phyloP scores from a whole-genome alignment of 2,888 invertebrate species.

The Amphipoea oculea region DNA sequence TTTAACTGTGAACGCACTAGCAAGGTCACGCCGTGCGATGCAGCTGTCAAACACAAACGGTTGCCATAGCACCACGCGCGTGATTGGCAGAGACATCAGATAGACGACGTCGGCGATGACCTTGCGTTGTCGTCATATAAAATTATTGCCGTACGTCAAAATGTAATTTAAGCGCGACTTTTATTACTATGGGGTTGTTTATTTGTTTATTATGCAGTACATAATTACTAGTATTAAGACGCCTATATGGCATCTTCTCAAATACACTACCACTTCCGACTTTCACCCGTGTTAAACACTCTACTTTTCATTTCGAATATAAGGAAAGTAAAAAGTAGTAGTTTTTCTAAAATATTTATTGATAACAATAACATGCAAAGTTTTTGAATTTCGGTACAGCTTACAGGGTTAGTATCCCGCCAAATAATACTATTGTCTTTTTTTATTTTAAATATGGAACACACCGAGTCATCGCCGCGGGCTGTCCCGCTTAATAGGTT shows the following conservation, averaged over 20 bases:
- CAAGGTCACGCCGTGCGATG: constrained; percentile 65
- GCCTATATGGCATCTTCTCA: neutral
- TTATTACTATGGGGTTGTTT: constrained; percentile 26
- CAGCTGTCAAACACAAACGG: constrained; percentile 59
- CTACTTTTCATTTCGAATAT: too few species aligned
- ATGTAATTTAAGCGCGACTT: constrained; percentile 13
- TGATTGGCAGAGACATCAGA: constrained; percentile 60
- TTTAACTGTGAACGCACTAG: constrained; percentile 64
- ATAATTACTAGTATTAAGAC: neutral
- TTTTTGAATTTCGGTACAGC: too few species aligned
- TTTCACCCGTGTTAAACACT: too few species aligned
- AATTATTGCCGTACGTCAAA: constrained; percentile 47
- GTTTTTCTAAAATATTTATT: too few species aligned
- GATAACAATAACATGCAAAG: too few species aligned
- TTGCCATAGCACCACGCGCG: constrained; percentile 65
- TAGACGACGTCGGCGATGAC: constrained; percentile 38
- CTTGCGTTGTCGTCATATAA: constrained; percentile 54
- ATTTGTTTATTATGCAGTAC: neutral
- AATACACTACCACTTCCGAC: neutral
- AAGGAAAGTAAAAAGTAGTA: too few species aligned
- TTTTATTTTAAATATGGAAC: too few species aligned
- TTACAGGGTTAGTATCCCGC: too few species aligned
- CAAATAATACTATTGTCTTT: too few species aligned
- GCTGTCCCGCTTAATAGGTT: too few species aligned
- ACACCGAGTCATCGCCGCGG: too few species aligned